phyloP scores from a whole-genome alignment of 2,797 vertebrate genomes.

The Falco rusticolus region DNA sequence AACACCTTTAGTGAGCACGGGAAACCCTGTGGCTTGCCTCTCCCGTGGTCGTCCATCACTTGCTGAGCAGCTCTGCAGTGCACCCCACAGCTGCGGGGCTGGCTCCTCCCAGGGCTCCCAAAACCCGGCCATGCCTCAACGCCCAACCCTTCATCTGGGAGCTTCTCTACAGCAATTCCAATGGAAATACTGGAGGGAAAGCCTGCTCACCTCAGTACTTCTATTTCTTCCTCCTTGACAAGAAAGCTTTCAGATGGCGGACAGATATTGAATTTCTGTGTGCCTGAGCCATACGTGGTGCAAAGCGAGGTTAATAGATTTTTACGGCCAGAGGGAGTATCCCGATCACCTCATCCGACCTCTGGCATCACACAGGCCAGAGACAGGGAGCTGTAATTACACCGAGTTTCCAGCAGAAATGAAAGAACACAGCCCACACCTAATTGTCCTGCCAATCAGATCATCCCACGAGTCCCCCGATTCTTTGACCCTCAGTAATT shows the following conservation, averaged over 20 bases:
- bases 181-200: neutral
- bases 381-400: conserved; percentile 58
- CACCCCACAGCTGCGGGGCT: neutral
- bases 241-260: conserved; percentile 17
- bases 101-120: neutral
- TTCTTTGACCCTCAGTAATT: conserved; percentile 24
- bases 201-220: neutral
- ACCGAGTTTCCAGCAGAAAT: conserved; percentile 33
- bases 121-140: neutral
- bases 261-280: conserved; percentile 59
- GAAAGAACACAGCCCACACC: neutral
- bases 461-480: neutral
- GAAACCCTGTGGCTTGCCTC: neutral
- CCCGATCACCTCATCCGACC: conserved; percentile 25
- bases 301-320: conserved; percentile 64
- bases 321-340: conserved; percentile 40
- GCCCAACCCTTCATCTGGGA: neutral
- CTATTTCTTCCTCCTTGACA: conserved; percentile 27
- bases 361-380: neutral
- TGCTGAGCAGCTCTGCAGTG: neutral
- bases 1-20: neutral
- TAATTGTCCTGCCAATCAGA: conserved; percentile 59
- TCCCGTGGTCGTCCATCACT: fast-evolving
- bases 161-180: neutral
- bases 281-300: neutral